phyloP scores from a whole-genome alignment of 2,888 invertebrate genomes.

The Agrotis segetum region DNA sequence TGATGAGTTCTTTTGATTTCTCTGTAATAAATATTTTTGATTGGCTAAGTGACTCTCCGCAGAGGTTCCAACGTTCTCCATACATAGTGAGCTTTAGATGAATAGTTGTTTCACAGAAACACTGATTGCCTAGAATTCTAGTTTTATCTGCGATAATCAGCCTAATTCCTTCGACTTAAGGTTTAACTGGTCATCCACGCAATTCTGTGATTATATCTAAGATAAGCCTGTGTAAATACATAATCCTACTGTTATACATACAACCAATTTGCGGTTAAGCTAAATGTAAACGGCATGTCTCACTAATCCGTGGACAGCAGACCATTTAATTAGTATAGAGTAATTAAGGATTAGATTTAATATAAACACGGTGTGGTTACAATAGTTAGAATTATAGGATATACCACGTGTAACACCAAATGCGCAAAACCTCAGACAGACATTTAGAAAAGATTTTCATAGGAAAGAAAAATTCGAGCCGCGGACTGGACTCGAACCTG shows the following conservation, averaged over 20 bases:
- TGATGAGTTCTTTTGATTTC: too few species aligned
- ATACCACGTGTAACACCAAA: too few species aligned
- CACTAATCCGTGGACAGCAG: conserved; percentile 39
- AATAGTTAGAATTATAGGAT: background rate
- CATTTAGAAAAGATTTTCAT: too few species aligned
- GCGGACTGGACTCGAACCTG: too few species aligned
- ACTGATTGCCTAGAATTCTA: background rate
- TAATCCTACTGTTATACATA: conserved; percentile 36
- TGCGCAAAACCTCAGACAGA: too few species aligned
- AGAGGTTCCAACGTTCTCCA: too few species aligned
- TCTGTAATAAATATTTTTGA: too few species aligned
- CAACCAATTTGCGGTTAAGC: conserved; percentile 53
- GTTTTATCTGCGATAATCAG: background rate
- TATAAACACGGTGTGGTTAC: conserved; percentile 14
- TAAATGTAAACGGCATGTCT: conserved; percentile 46
- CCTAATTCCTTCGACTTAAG: conserved; percentile 4
- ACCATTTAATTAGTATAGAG: conserved; percentile 44
- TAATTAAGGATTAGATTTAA: conserved; percentile 45
- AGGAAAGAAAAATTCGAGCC: too few species aligned
- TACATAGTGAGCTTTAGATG: too few species aligned
- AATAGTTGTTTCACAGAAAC: background rate
- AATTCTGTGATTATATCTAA: conserved; percentile 13
- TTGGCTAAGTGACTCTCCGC: too few species aligned
- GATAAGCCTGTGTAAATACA: conserved; percentile 28
- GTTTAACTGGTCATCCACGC: conserved; percentile 4